Evolutionary conservation across 1,140 invertebrate species (phyloP).

Genomic region (Trichomalopsis sarcophagae): DNA sequence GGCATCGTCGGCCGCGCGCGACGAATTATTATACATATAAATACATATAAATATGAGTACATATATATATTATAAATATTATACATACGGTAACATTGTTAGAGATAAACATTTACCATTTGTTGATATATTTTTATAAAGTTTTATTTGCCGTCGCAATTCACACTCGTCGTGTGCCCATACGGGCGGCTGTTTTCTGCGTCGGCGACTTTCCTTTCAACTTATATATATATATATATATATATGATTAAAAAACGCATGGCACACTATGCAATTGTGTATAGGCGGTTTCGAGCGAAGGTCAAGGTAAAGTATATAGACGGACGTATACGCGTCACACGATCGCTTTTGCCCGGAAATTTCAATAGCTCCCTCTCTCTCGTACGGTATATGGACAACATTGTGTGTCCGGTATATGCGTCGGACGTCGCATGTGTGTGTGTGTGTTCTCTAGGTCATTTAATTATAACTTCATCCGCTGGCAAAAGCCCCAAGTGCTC

Average conservation of each 20-base stretch:
- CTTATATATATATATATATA: not conserved
- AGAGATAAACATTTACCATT: slow-evolving; percentile 72
- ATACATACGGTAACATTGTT: slow-evolving; percentile 65
- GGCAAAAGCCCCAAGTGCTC: not conserved
- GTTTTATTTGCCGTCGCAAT: slow-evolving; percentile 66
- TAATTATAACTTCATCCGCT: slow-evolving; percentile 29
- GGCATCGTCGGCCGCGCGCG: slow-evolving; percentile 53
- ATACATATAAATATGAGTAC: slow-evolving; percentile 25
- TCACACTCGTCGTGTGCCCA: not conserved
- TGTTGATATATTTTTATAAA: slow-evolving; percentile 74
- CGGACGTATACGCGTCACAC: not conserved
- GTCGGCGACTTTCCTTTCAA: slow-evolving; percentile 35
- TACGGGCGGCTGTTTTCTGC: too few species aligned
- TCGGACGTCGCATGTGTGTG: not conserved
- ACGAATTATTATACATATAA: slow-evolving; percentile 61
- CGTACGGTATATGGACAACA: not conserved
- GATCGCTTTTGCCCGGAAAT: not conserved
- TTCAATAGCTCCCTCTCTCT: not conserved
- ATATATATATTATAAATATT: slow-evolving; percentile 43
- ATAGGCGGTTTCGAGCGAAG: slow-evolving; percentile 24
- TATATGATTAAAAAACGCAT: slow-evolving; percentile 8
- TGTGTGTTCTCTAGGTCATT: not conserved
- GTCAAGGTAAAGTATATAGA: not conserved
- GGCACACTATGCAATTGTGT: slow-evolving; percentile 44
- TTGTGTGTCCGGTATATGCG: not conserved